phyloP scores from a whole-genome alignment of 2,888 invertebrate genomes.

The Drosophila monieri region DNA sequence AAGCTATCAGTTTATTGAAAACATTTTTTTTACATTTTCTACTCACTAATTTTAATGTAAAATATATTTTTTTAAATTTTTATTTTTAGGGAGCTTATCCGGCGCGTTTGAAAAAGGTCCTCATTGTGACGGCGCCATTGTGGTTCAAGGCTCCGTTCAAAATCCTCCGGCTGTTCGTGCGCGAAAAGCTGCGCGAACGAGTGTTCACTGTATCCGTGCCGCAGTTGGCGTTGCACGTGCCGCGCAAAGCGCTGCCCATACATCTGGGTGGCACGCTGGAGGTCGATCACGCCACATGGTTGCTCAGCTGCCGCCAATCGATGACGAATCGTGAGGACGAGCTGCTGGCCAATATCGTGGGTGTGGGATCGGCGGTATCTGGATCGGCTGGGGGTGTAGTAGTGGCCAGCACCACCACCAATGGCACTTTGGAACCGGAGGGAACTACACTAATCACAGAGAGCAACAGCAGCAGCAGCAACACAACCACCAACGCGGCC shows the following conservation, averaged over 20 bases:
- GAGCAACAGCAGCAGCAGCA: slow-evolving; percentile 45
- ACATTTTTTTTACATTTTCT: no score
- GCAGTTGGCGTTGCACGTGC: slow-evolving; percentile 95
- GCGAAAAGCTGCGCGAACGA: slow-evolving; percentile 97
- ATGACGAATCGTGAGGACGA: slow-evolving; percentile 90
- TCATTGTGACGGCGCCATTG: slow-evolving; percentile 98
- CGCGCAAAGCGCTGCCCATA: slow-evolving; percentile 93
- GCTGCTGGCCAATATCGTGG: slow-evolving; percentile 84
- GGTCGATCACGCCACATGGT: slow-evolving; percentile 96
- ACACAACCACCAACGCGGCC: slow-evolving; percentile 43
- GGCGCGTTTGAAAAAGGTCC: slow-evolving; percentile 97
- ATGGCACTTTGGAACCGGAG: slow-evolving; percentile 26
- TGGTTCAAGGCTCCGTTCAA: slow-evolving; percentile 99
- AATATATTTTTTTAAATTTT: neutral
- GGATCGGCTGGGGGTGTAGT: slow-evolving; percentile 11
- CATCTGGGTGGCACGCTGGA: slow-evolving; percentile 94
- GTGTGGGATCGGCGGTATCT: slow-evolving; percentile 41
- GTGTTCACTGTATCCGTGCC: slow-evolving; percentile 97
- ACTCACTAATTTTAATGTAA: neutral
- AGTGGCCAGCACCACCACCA: slow-evolving; percentile 15
- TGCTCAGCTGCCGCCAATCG: slow-evolving; percentile 90
- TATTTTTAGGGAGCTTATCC: slow-evolving; percentile 97
- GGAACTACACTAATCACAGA: slow-evolving; percentile 34
- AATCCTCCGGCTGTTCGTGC: slow-evolving; percentile 95
- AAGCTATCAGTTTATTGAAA: no score